These are phyloP conservation scores for Leucozona laternaria DNA, from an alignment of 2,888 invertebrate genomes.

Conservation along the genomic window DNA sequence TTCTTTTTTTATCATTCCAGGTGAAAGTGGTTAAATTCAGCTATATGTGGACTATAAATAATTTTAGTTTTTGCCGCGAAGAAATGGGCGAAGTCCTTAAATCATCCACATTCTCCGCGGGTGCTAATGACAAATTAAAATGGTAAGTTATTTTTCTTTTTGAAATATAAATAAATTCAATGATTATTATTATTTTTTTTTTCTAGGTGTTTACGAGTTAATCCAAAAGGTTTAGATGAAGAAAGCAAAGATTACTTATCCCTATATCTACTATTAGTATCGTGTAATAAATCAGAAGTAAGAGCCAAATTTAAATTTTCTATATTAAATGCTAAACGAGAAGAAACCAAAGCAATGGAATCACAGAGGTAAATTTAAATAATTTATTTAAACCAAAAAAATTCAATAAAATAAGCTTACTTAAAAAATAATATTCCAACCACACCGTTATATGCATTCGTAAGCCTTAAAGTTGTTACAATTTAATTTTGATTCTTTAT, in stretches of 20 bases:
- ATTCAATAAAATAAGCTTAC: neutral
- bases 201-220: constrained; percentile 97
- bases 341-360: constrained; percentile 99
- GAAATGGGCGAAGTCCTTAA: constrained; percentile 99
- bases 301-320: constrained; percentile 99
- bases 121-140: constrained; percentile 99
- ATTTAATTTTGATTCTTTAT: too few species aligned
- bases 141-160: constrained; percentile 87
- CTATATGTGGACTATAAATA: constrained; percentile 99
- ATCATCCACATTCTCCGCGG: constrained; percentile 99
- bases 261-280: constrained; percentile 98
- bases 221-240: constrained; percentile 99
- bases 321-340: constrained; percentile 99
- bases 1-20: constrained; percentile 85
- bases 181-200: constrained; percentile 20
- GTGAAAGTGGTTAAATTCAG: constrained; percentile 99
- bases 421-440: neutral
- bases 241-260: constrained; percentile 99
- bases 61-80: constrained; percentile 99
- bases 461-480: neutral
- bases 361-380: constrained; percentile 85
- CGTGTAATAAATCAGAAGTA: constrained; percentile 99
- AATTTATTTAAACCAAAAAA: neutral
- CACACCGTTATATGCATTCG: neutral
- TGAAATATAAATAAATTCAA: neutral